Percentiles rank a stretch among this genome's conserved stretches.
Evolutionary conservation across 2,113 vertebrate species (phyloP).

Genomic region (Nothocercus julius): DNA sequence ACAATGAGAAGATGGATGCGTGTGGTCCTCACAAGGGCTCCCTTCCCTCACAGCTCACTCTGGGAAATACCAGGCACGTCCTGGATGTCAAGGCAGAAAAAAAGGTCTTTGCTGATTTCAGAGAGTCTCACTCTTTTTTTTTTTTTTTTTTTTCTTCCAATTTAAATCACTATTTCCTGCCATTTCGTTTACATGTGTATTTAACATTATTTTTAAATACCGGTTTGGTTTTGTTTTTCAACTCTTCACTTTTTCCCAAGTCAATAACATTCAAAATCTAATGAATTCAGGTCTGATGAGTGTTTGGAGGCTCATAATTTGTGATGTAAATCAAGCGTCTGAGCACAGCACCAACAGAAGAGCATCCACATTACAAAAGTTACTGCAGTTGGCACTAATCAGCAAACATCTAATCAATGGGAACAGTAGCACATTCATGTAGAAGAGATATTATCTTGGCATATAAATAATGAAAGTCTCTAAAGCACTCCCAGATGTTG

Average conservation of each 20-base stretch:
- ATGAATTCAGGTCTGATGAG: slow-evolving; percentile 42
- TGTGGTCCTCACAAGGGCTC: background rate
- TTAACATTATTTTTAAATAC: background rate
- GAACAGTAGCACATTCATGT: slow-evolving; percentile 74
- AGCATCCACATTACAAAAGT: background rate
- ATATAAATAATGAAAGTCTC: slow-evolving; percentile 66
- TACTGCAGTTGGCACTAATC: slow-evolving; percentile 60
- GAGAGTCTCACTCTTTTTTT: background rate
- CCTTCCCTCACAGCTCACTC: background rate
- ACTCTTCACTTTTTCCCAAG: background rate
- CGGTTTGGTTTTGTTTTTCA: background rate
- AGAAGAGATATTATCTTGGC: slow-evolving; percentile 71
- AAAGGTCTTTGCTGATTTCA: background rate
- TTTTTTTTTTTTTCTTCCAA: too few species aligned
- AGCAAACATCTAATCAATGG: slow-evolving; percentile 65
- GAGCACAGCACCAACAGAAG: background rate
- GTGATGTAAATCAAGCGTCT: background rate
- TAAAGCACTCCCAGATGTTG: slow-evolving; percentile 75
- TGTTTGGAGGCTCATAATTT: background rate
- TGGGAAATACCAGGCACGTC: background rate
- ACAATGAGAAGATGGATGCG: fast-evolving
- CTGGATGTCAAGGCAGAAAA: background rate
- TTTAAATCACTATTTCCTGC: background rate
- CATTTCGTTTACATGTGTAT: background rate
- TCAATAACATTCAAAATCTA: slow-evolving; percentile 1